Base-by-base conservation (phyloP, 2,888 invertebrate genomes). In the Acleris sparsana region DNA sequence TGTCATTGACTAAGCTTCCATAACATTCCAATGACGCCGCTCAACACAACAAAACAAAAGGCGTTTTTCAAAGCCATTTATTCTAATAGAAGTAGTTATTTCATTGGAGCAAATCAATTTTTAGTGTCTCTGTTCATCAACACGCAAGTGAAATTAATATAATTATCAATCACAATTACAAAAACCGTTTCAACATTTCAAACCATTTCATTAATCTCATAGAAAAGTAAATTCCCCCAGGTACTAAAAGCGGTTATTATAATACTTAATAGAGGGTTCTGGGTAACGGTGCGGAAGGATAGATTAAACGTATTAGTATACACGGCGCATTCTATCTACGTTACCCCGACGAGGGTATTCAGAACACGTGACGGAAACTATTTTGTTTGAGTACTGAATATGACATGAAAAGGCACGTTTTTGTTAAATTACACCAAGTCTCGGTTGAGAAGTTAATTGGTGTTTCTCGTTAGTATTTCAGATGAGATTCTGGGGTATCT, bases 251-350 rank as follows among this genome's bases (percentile, higher is more conserved):
- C 60, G 65, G 65, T 49, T 64, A 64, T 65, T 62, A 66, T 66
- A 65, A 68, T 64, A 68, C 65, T 57, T 68, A 68, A 70, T 70
- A 70, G 70, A 70, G 73, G 69, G 70, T 43, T 39, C 66, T 16
- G 52, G 56, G 68, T 71, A 74, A 67, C 72, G 73, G 72, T 72
- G 73, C 72, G 75, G 73, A 76, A 75, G 73, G 72, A 69, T 73
- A 72, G 72, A 72, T 74, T 73, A 65, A 63, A 65, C 64, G 66
- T 66, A 66, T 66, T 66, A 66, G 65, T 66, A 62, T 66, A 66
- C 66, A 66, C 61, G 61, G 46, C 55, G 65, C 51, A 60, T 65
- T 65, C 60, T 65, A 44, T 65, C 56, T 33, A 60, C 59, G 22
- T 33, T 25, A 39, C 5, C 9, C 58, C 25, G 17, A 29, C 25